Evolutionary conservation across 2,797 vertebrate species (phyloP), one percentile per base, ranked within the genome.

Genomic region (Myotis findleyi): DNA sequence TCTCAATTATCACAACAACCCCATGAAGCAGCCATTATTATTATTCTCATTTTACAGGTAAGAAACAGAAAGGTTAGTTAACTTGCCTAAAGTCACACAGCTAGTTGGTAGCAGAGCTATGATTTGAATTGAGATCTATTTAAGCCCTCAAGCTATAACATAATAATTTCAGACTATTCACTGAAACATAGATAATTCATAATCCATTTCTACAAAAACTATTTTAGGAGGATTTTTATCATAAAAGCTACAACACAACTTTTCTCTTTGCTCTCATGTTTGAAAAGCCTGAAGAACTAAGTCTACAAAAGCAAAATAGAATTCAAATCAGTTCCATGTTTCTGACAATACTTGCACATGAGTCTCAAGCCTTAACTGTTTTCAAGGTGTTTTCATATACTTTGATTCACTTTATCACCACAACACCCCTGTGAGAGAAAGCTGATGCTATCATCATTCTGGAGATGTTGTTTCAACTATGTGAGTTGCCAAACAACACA

Each of bases 131-230:
- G 49, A 92, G 51, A 96, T 47, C 53, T 47, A 21, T 41, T 85
- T 90, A 49, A 89, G n/a, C 77, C 73, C 30, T 80, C 84, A 95
- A 91, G 6, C 21, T 4, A 36, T 57, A 30, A 87, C 9, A 36
- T 51, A 30, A 87, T 72, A 57, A 79, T 96, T 83, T 85, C 57
- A 83, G 76, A 69, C 84, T 86, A 94, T n/a, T 38, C 51, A 64
- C n/a, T 80, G 27, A 94, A 89, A 79, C 13, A 59, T 0, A 73
- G 16, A 62, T 84, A 66, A 90, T 44, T 36, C 23, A 83, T 49
- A 75, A 87, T 41, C 38, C 5, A 59, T 85, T 55, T 96, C 23
- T 89, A 94, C 69, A 41, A 84, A 89, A 80, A 93, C 94, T 51
- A 44, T 14, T 86, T 92, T 38, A 86, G 27, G 86, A 94, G 47